A percentile compares a stretch with the other conserved stretches of the same genome.
phyloP scores from a whole-genome alignment of 2,113 vertebrate genomes.

The Upupa epops region DNA sequence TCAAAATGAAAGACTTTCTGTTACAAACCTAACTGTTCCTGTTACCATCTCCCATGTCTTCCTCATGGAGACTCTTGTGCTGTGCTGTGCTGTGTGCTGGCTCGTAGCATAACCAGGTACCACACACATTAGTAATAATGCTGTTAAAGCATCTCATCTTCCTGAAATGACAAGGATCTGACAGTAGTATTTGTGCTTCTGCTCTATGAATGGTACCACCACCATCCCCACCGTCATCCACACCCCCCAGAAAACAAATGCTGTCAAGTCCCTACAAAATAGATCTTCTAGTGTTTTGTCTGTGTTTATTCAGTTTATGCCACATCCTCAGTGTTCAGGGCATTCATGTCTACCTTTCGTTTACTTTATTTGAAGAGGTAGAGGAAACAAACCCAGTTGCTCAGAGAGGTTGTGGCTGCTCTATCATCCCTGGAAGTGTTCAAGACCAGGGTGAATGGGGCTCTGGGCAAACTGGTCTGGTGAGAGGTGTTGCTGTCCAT shows the following conservation, averaged over 20 bases:
- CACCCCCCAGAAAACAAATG: not conserved
- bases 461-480: too few species aligned
- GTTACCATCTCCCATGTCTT: not conserved
- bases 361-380: not conserved
- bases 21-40: not conserved
- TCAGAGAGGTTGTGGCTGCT: too few species aligned
- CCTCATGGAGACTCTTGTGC: conserved; percentile 61
- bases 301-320: not conserved
- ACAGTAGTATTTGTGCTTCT: not conserved
- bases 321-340: not conserved
- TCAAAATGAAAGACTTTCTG: not conserved
- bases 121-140: not conserved
- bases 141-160: not conserved
- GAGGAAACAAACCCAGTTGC: too few species aligned
- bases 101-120: not conserved
- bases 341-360: not conserved
- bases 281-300: not conserved
- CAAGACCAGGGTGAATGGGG: too few species aligned
- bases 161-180: not conserved
- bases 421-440: too few species aligned
- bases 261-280: not conserved
- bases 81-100: not conserved
- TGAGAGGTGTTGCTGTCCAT: too few species aligned
- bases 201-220: too few species aligned
- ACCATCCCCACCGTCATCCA: not conserved